A percentile compares a stretch with the other conserved stretches of the same genome.
phyloP scores from a whole-genome alignment of 2,888 invertebrate genomes.

The Torymus aiolomorphi region DNA sequence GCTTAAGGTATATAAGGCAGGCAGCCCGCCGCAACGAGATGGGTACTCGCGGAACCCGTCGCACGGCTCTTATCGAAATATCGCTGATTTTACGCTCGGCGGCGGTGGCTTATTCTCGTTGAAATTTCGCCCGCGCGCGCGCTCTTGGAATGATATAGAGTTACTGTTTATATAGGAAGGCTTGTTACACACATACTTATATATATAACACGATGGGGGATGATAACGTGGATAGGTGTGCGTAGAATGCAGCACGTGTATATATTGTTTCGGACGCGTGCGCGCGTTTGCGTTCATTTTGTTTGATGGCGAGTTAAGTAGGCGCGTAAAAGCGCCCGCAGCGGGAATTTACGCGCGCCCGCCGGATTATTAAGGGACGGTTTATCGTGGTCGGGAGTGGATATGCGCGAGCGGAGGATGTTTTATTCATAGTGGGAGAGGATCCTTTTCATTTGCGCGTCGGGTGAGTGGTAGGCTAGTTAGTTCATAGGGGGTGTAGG shows the following conservation, averaged over 20 bases:
- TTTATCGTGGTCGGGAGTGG: neutral
- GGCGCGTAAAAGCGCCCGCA: neutral
- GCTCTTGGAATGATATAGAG: conserved; percentile 18
- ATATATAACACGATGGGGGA: too few species aligned
- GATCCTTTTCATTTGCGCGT: too few species aligned
- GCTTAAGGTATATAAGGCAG: neutral
- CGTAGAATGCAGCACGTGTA: neutral
- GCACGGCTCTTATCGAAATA: conserved; percentile 48
- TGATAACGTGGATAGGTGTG: neutral
- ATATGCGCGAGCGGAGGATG: neutral
- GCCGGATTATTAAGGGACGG: conserved; percentile 10
- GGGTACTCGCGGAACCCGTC: neutral
- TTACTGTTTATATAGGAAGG: conserved; percentile 19
- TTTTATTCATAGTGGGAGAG: too few species aligned
- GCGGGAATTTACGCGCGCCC: neutral
- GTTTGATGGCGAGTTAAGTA: conserved; percentile 33
- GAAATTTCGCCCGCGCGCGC: conserved; percentile 2
- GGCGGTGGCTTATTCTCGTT: conserved; percentile 25
- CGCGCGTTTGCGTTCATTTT: conserved; percentile 13
- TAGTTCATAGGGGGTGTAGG: too few species aligned
- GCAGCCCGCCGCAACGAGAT: conserved; percentile 4
- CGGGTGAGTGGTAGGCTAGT: too few species aligned
- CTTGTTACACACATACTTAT: too few species aligned
- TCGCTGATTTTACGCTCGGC: conserved; percentile 49
- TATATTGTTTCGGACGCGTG: neutral